Conservation (phyloP, 2,888 invertebrate genomes). For the Tetramorium bicarinatum region DNA sequence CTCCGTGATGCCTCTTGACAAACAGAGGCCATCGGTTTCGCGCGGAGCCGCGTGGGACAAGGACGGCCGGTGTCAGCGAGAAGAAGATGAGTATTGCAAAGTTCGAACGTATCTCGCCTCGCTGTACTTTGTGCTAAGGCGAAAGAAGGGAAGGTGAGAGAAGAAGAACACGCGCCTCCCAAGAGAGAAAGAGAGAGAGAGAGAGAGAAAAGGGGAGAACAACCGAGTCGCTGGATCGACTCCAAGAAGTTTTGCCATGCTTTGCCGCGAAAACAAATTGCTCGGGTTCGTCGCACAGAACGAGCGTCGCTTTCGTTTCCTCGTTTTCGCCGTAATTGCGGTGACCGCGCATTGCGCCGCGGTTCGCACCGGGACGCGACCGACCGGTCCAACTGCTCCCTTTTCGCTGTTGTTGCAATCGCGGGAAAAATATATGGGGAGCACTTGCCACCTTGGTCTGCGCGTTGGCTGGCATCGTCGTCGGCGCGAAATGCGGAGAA, state of each 20-base stretch:
- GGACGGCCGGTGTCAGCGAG: slow-evolving; percentile 1
- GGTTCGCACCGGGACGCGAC: not conserved
- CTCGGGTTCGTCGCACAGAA: slow-evolving; percentile 63
- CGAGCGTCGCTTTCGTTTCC: slow-evolving; percentile 51
- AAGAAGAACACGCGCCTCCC: not conserved
- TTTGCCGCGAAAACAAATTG: slow-evolving; percentile 83
- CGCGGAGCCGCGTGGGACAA: slow-evolving; percentile 61
- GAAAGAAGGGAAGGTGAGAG: not conserved
- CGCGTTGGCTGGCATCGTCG: not conserved
- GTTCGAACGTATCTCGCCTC: slow-evolving; percentile 57
- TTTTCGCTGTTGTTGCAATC: slow-evolving; percentile 22
- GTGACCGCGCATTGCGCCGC: slow-evolving; percentile 52
- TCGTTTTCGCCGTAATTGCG: slow-evolving; percentile 66
- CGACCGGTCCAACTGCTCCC: slow-evolving; percentile 34
- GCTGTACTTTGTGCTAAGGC: not conserved
- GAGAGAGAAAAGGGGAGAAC: slow-evolving; percentile 1
- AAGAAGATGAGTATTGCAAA: not conserved
- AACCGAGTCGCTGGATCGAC: slow-evolving; percentile 73
- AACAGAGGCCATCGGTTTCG: slow-evolving; percentile 81
- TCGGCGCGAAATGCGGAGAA: slow-evolving; percentile 18
- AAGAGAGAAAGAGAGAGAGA: slow-evolving; percentile 17
- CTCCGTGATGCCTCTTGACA: slow-evolving; percentile 81
- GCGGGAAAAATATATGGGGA: slow-evolving; percentile 59
- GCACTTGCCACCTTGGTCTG: not conserved
- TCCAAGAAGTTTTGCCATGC: slow-evolving; percentile 80